These are phyloP conservation scores for Halcyon smyrnensis DNA, from an alignment of 2,797 vertebrate genomes.

Conservation along the genomic window DNA sequence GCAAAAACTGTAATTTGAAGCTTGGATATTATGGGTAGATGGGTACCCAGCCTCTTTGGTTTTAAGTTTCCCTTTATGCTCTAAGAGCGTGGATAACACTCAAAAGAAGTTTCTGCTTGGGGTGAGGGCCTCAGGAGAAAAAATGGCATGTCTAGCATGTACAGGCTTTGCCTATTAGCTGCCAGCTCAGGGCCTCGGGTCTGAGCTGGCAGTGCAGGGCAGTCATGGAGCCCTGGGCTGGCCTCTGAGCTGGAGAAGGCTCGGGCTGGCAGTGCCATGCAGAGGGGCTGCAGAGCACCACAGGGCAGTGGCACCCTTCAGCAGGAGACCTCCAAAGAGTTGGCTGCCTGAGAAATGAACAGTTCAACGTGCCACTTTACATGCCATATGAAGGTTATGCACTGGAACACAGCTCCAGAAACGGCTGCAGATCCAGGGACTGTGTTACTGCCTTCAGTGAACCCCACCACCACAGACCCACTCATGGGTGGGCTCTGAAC, in stretches of 20 bases:
- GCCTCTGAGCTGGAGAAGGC: too few species aligned
- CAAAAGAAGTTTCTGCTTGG: neutral
- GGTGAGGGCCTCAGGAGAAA: neutral
- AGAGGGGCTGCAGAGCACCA: neutral
- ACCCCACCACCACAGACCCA: neutral
- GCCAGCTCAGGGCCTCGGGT: neutral
- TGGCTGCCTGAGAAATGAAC: neutral
- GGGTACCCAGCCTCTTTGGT: neutral
- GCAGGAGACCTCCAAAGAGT: neutral
- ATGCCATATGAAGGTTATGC: rapidly evolving
- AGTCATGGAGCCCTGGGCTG: neutral
- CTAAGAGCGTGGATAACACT: too few species aligned
- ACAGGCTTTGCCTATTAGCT: neutral
- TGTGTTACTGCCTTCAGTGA: neutral
- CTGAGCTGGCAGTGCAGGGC: rapidly evolving
- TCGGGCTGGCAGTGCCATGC: neutral
- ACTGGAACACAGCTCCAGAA: neutral
- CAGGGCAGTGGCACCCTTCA: too few species aligned
- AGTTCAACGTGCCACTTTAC: neutral
- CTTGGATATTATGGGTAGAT: neutral
- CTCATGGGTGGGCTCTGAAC: rapidly evolving
- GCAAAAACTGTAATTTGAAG: neutral
- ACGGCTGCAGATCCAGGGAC: neutral
- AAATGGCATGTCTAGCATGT: neutral
- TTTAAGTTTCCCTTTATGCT: neutral